Base-by-base conservation (phyloP, 2,888 invertebrate species). In the Gymnosoma rotundatum region DNA sequence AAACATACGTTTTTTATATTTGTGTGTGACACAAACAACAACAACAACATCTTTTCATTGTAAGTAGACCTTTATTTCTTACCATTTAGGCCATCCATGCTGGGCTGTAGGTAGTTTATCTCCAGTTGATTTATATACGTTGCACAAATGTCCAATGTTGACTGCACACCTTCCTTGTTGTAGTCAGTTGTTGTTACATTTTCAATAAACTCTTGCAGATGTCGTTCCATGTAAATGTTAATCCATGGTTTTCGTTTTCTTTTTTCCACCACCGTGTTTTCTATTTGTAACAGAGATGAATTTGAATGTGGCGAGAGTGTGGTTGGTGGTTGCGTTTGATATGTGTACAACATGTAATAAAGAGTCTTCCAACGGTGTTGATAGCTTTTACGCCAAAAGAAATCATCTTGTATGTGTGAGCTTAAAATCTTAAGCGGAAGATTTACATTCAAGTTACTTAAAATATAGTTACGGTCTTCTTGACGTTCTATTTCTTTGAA, bases 221-320 rank as follows among this genome's bases (percentile, higher is more conserved):
- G 91, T 87, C 91, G 91, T 87, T 92, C 92, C 91, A 92, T 92
- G 88, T 91, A 92, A 81, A 91, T 88, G 88, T 90, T 91, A 88
- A 92, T 92, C 92, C 92, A 92, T 66, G 84, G 87, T 45, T 87
- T 87, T 70, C 56, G 69, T 54, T 52, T 73, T 45, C 42, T 56
- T 42, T 61, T 54, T 42, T 45, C 50, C 18, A 21, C 48, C 20
- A 32, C 12, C 52, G 16, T 20, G 2, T 14, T 32, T 8, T 63
- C 18, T 5, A 25, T 88, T 85, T 60, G 86, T 87, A 45, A 60
- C 6, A 76, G 78, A 85, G 86, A 38, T 86, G 86, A 42, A 85
- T 10, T 38, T 56, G 56, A 7, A 0, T 9, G 20, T 36, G 14
- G 48, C 9, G n/a, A 36, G 25, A 48, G 56, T 67, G 66, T 86